phyloP scores from a whole-genome alignment of 2,797 vertebrate species.

The Clarias fuscus region DNA sequence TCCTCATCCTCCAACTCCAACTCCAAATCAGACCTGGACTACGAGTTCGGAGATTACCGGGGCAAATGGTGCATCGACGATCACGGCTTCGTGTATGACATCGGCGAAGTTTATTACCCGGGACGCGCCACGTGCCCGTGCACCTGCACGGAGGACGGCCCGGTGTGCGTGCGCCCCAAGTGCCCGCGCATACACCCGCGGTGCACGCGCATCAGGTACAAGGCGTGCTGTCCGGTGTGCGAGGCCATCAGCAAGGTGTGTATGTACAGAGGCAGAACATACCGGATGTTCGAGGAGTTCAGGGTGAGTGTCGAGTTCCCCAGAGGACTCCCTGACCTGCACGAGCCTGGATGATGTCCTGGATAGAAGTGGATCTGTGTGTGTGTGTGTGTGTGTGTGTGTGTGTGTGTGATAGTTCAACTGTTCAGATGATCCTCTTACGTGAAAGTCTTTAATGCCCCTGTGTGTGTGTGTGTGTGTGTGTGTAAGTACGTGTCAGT shows the following conservation, averaged over 20 bases:
- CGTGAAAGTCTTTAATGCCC: neutral
- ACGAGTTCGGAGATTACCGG: conserved; percentile 78
- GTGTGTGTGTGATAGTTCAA: conserved; percentile 8
- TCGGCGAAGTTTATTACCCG: conserved; percentile 76
- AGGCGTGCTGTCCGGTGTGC: conserved; percentile 76
- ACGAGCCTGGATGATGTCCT: neutral
- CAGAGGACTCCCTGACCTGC: neutral
- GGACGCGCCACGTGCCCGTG: conserved; percentile 75
- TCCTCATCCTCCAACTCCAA: conserved; percentile 44
- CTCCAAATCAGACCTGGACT: conserved; percentile 66
- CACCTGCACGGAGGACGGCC: conserved; percentile 77
- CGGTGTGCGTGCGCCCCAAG: conserved; percentile 72
- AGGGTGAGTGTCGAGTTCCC: conserved; percentile 65
- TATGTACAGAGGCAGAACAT: conserved; percentile 72
- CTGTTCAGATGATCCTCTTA: neutral
- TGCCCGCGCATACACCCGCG: conserved; percentile 77
- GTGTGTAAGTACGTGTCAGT: conserved; percentile 44
- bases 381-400: conserved; percentile 52
- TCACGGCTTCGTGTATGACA: conserved; percentile 74
- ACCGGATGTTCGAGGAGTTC: conserved; percentile 76
- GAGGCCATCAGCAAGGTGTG: conserved; percentile 74
- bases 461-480: conserved; percentile 20
- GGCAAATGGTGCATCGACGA: conserved; percentile 80
- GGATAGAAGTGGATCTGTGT: neutral
- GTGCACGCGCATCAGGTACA: conserved; percentile 74